Evolutionary conservation across 2,888 invertebrate species (phyloP), one percentile per base, ranked within the genome.

Genomic region (Hirtodrosophila cameraria): DNA sequence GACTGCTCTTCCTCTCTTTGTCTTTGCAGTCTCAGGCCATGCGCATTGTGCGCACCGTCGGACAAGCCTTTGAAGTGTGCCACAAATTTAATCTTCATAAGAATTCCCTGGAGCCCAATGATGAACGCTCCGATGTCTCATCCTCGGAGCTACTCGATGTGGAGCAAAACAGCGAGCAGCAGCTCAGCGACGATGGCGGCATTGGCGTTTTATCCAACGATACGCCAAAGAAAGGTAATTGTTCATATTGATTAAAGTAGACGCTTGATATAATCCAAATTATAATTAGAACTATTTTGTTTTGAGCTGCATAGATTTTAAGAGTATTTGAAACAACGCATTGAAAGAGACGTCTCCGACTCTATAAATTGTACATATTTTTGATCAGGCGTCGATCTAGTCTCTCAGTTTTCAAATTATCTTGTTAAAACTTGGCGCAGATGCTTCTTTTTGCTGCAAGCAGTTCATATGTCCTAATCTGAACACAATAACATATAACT

Each of bases 61-160:
- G 99, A 39, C 99, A 99, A 92, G 99, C 99, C 28, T 99, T 99
- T 92, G 99, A 99, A 92, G 99, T 99, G 90, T 99, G 99, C 93
- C 99, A 99, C 94, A 98, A 98, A 92, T 93, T 97, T 92, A 95
- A 96, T 88, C 92, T 94, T 87, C 94, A 93, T 87, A 91, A 91
- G 88, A 90, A 91, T 90, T 90, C 90, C 90, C 81, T 90, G 88
- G 90, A 90, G 80, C 89, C 90, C 78, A 90, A 90, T 79, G 91
- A 90, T 66, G 91, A 91, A 78, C 86, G 90, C 67, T 90, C 91
- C 50, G 90, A 91, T 78, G 87, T 89, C 66, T 88, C 91, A 63
- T 90, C 90, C 59, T 89, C 90, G 57, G 91, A 91, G 67, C 85
- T 90, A 55, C 80, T 91, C 58, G 91, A 91, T 75, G 87, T 88